phyloP scores from a whole-genome alignment of 1,140 invertebrate genomes.

The Drosophila lacteicornis region DNA sequence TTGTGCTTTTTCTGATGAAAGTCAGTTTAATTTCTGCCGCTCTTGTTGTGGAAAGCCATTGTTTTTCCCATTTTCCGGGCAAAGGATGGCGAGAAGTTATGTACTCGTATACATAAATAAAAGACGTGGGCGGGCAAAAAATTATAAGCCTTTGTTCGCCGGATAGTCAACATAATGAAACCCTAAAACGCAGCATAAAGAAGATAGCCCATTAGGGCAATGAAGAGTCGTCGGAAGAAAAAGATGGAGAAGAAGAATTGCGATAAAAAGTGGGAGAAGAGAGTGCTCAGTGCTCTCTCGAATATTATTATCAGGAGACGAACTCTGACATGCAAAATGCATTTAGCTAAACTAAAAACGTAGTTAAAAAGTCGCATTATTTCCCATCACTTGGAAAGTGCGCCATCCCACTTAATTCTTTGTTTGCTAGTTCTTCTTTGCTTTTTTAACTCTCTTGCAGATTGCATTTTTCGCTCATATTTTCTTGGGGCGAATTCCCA shows the following conservation, averaged over 20 bases:
- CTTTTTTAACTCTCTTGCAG: conserved; percentile 47
- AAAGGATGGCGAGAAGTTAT: conserved; percentile 29
- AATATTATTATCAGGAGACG: conserved; percentile 71
- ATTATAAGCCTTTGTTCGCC: conserved; percentile 71
- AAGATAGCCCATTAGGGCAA: conserved; percentile 55
- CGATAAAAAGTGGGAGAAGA: conserved; percentile 34
- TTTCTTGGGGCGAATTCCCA: conserved; percentile 61
- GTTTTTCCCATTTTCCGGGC: conserved; percentile 57
- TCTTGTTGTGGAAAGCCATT: conserved; percentile 53
- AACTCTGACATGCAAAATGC: conserved; percentile 77
- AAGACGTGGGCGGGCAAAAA: conserved; percentile 43
- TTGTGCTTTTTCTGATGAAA: conserved; percentile 43
- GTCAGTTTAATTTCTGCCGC: conserved; percentile 45
- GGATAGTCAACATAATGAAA: conserved; percentile 63
- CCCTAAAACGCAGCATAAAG: conserved; percentile 38
- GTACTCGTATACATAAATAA: conserved; percentile 38
- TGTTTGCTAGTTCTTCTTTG: conserved; percentile 6
- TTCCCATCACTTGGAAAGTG: conserved; percentile 76
- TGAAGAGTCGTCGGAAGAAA: conserved; percentile 19
- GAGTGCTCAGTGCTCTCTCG: conserved; percentile 28
- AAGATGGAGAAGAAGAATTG: neutral
- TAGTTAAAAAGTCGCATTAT: conserved; percentile 83
- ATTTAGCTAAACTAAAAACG: conserved; percentile 66
- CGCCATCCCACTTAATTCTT: conserved; percentile 29
- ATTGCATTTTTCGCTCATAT: conserved; percentile 48